Evolutionary conservation across 37 sponge, comb jelly and placozoan species (phyloP).

Genomic region (Lycopodina hypogea): DNA sequence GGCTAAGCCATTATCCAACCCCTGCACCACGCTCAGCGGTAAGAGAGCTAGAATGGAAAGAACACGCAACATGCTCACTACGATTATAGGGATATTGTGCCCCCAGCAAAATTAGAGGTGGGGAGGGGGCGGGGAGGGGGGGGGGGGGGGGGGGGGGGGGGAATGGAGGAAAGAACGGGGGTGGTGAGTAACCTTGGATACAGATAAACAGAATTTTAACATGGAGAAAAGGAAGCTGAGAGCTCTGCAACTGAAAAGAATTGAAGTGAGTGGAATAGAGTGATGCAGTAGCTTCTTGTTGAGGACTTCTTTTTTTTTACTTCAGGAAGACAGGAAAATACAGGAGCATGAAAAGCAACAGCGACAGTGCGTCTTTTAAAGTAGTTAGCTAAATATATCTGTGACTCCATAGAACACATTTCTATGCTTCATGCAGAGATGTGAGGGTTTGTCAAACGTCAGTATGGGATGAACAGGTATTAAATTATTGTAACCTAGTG

Average conservation of each 20-base stretch:
- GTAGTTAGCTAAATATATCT: no score
- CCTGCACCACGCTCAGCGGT: not conserved
- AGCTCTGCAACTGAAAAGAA: slow-evolving; percentile 21
- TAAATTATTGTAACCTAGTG: no score
- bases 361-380: not conserved
- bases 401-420: not conserved
- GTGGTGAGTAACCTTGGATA: no score
- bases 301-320: not conserved
- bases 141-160: no score
- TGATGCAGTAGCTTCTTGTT: no score
- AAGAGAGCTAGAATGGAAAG: not conserved
- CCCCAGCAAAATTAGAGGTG: no score
- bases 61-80: not conserved
- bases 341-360: not conserved
- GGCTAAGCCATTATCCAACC: slow-evolving; percentile 85
- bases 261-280: slow-evolving; percentile 14
- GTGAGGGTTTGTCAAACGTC: slow-evolving; percentile 3
- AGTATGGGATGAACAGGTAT: no score
- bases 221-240: slow-evolving; percentile 9
- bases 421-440: slow-evolving; percentile 10
- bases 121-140: no score
- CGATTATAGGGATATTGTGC: not conserved
- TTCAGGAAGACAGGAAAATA: not conserved
- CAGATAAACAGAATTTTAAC: not conserved
- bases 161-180: no score